Evolutionary conservation across 2,113 vertebrate genomes (phyloP).

Genomic region (Microtus richardsoni): DNA sequence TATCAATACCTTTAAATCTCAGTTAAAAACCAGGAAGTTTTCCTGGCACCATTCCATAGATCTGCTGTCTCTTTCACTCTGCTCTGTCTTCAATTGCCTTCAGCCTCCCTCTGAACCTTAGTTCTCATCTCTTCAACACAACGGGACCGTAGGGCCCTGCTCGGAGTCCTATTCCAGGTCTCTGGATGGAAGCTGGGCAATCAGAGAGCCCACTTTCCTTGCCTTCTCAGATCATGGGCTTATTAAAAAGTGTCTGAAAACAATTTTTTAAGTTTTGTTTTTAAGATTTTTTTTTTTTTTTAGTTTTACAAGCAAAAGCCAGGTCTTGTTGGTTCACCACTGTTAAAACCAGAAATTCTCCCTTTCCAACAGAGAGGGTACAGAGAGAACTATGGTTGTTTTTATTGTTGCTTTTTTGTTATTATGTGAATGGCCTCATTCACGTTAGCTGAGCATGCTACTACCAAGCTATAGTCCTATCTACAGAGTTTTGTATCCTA

Average conservation of each 20-base stretch:
- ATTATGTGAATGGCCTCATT: neutral
- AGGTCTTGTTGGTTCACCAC: neutral
- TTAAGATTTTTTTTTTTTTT: neutral
- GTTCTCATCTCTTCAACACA: neutral
- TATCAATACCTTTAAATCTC: neutral
- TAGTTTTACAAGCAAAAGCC: neutral
- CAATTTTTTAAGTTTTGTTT: neutral
- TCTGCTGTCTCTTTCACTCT: neutral
- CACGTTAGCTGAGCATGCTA: neutral
- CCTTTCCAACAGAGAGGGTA: neutral
- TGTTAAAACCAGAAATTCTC: neutral
- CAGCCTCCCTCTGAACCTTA: neutral
- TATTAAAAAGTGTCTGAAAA: neutral
- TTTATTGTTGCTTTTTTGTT: neutral
- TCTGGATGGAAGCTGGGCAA: neutral
- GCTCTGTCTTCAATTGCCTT: neutral
- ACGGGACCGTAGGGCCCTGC: accelerated
- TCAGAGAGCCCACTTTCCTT: neutral
- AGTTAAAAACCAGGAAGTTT: neutral
- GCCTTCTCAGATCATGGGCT: neutral
- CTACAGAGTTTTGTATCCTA: neutral
- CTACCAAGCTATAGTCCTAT: neutral
- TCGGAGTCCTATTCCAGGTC: neutral
- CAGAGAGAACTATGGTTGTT: neutral
- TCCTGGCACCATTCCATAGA: neutral